These are phyloP conservation scores for Ia io DNA, from an alignment of 2,113 vertebrate species.

Conservation along the genomic window DNA sequence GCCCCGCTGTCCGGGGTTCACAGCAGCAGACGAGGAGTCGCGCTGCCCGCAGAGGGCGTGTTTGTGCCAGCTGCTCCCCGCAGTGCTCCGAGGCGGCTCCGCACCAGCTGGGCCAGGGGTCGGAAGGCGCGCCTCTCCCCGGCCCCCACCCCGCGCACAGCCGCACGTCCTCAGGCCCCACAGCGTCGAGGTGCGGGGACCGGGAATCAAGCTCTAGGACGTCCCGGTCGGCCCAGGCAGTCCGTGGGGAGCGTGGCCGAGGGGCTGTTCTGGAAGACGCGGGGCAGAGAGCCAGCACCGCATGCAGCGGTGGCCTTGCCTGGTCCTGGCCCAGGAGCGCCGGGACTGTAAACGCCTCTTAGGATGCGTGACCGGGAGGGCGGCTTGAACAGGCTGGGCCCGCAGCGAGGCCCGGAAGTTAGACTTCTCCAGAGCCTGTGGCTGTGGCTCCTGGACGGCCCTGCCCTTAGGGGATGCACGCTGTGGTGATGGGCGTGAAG, in stretches of 20 bases:
- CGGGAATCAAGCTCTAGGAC: no score
- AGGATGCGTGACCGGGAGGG: not conserved
- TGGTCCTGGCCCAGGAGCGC: not conserved
- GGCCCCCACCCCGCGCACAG: no score
- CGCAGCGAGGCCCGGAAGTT: not conserved
- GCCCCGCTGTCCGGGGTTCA: not conserved
- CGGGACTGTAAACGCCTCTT: not conserved
- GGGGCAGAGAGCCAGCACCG: not conserved
- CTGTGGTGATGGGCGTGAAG: not conserved
- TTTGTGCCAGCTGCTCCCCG: not conserved
- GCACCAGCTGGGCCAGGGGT: not conserved
- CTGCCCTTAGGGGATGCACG: not conserved
- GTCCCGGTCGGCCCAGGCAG: not conserved
- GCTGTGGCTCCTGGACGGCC: not conserved
- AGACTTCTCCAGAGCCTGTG: not conserved
- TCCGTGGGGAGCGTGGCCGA: not conserved
- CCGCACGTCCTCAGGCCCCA: not conserved
- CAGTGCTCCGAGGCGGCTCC: not conserved
- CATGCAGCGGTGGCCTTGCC: no score
- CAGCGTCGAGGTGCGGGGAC: not conserved
- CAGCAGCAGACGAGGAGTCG: accelerated
- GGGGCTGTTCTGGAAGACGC: not conserved
- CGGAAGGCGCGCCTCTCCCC: not conserved
- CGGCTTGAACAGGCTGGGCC: not conserved
- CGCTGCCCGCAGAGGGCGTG: not conserved